Conservation (phyloP, 37 sponge, comb jelly and placozoan species). For the Beroe ovata region DNA sequence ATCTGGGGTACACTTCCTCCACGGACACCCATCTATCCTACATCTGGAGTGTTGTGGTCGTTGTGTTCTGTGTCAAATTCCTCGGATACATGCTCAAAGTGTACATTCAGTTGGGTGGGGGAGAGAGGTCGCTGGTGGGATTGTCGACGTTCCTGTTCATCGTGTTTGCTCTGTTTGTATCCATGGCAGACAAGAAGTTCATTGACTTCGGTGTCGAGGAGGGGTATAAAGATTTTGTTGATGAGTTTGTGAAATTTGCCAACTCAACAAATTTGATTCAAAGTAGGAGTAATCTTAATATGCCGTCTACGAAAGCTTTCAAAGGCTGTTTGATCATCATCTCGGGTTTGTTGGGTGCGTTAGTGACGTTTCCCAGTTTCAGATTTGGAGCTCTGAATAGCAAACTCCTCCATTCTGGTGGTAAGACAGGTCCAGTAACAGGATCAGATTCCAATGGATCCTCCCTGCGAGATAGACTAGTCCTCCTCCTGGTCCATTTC, state of each 20-base stretch:
- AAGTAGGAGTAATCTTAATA: not conserved
- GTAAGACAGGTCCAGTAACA: not conserved
- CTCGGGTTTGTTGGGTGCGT: not conserved
- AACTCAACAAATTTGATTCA: constrained; percentile 8
- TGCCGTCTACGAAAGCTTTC: constrained; percentile 40
- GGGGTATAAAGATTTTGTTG: constrained; percentile 18
- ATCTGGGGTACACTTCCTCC: not conserved
- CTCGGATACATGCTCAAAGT: constrained; percentile 48
- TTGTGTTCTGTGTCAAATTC: constrained; percentile 33
- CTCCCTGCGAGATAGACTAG: not conserved
- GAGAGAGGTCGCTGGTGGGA: not conserved
- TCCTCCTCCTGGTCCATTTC: constrained; percentile 8
- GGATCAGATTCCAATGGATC: not conserved
- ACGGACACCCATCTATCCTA: constrained; percentile 49
- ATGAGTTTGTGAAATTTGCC: constrained; percentile 2
- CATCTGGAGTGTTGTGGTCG: constrained; percentile 39
- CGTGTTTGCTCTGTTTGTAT: not conserved
- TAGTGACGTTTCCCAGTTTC: constrained; percentile 36
- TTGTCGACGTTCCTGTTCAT: constrained; percentile 41
- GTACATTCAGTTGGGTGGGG: constrained; percentile 36
- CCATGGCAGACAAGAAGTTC: constrained; percentile 24
- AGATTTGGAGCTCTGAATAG: constrained; percentile 56
- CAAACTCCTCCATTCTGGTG: not conserved
- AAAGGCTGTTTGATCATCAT: constrained; percentile 38
- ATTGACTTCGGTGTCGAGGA: constrained; percentile 58